Base-by-base conservation (phyloP, 2,888 invertebrate genomes). In the Drosophila bunnanda region DNA sequence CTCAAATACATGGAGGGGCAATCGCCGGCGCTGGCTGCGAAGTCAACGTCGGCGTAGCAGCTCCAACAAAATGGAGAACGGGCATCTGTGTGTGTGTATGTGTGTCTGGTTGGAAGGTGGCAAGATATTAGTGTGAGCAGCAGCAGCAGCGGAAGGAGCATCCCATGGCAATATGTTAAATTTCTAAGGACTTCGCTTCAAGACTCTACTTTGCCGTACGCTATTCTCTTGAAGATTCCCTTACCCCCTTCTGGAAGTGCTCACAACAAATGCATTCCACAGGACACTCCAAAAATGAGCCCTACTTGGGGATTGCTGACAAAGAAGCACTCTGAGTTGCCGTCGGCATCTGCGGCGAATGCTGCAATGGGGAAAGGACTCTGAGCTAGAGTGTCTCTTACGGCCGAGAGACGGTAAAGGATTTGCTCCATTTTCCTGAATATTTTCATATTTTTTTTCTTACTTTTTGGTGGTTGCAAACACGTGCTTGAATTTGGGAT, bases 1-100 rank as follows among this genome's bases (percentile, higher is more conserved):
- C 62, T 38, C 62, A 60, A 32, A 41, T 83, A 74, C 72, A 83
- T 81, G 86, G 83, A 81, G 88, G 83, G 79, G 83, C 88, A 75
- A 43, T 28, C 50, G 54, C 38, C 43, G 44, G 38, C 68, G 61
- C 54, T 34, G 54, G 46, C 71, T 43, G 81, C 69, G 59, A 52
- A 50, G 61, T 38, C 57, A 41, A 15, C 74, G 67, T 22, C 50
- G 72, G n/a, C 72, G 58, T 39, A 66, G 82, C 75, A 64, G 87
- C 77, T 68, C 44, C 41, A 71, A 75, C 79, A 76, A 83, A 83
- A 76, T 81, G 82, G 84, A 81, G 82, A 79, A 70, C 75, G 82
- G 62, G 82, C 59, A 8, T 32, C 8, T 32, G 52, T 30, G 36
- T 44, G 46, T 52, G 39, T 48, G 62, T 41, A 50, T 44, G 34